Conservation (phyloP, 2,797 vertebrate species). For the Pseudotriccus pelzelni region DNA sequence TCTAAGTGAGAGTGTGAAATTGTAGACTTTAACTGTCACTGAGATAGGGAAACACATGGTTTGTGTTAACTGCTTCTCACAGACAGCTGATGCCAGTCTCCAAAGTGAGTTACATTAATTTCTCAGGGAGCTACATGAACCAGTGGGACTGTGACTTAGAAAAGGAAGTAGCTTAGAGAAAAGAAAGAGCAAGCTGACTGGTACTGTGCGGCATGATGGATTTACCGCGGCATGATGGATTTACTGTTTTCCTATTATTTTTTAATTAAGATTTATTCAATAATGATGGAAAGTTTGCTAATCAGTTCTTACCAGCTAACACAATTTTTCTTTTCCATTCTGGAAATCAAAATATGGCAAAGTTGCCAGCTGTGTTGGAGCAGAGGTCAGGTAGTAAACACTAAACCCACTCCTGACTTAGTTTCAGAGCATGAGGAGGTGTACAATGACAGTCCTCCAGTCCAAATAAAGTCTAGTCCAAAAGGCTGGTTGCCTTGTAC, state of each 20-base stretch:
- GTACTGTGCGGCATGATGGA: background rate
- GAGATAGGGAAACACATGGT: constrained; percentile 21
- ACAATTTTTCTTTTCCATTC: background rate
- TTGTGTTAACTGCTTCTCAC: constrained; percentile 40
- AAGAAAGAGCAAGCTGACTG: background rate
- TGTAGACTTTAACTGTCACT: constrained; percentile 12
- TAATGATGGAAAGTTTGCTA: background rate
- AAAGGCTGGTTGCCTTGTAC: background rate
- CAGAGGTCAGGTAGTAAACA: background rate
- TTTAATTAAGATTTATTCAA: background rate
- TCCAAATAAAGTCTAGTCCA: background rate
- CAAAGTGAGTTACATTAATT: background rate
- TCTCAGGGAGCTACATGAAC: background rate
- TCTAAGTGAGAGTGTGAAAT: constrained; percentile 42
- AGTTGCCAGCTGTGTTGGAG: background rate
- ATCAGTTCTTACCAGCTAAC: background rate
- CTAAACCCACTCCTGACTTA: background rate
- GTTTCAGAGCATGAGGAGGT: background rate
- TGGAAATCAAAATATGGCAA: background rate
- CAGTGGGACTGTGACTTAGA: background rate
- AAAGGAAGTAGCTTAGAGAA: background rate
- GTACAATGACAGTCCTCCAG: background rate
- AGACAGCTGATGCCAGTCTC: background rate
- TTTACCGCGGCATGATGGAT: background rate
- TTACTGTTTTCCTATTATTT: background rate